Percentiles rank a stretch among this genome's conserved stretches.
phyloP scores from a whole-genome alignment of 2,113 vertebrate species.

The Columbina picui region DNA sequence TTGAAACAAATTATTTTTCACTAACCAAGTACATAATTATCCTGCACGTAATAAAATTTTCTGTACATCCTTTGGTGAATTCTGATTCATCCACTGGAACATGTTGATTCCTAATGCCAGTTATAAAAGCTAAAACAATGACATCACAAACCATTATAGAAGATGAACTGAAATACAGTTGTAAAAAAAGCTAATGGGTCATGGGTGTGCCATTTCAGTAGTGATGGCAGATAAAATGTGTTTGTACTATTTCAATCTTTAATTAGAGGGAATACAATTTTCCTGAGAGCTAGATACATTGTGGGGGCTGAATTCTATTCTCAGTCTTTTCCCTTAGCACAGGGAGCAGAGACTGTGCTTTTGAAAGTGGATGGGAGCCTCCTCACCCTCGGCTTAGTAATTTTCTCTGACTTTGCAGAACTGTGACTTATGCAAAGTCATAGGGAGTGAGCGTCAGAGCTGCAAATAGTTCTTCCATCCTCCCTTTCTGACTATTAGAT shows the following conservation, averaged over 20 bases:
- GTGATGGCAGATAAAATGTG: constrained; percentile 6
- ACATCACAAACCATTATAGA: constrained; percentile 20
- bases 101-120: neutral
- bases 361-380: neutral
- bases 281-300: neutral
- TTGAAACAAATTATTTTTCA: constrained; percentile 22
- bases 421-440: constrained; percentile 41
- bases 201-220: constrained; percentile 24
- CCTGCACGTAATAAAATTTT: neutral
- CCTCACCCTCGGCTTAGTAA: neutral
- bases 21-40: neutral
- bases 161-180: neutral
- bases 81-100: neutral
- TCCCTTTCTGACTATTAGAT: neutral
- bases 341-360: neutral
- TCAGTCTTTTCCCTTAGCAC: neutral
- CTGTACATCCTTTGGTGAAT: constrained; percentile 6
- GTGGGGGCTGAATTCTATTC: constrained; percentile 18
- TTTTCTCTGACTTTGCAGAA: constrained; percentile 58
- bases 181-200: constrained; percentile 13
- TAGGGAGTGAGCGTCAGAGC: neutral
- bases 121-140: constrained; percentile 19
- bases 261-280: neutral
- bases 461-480: neutral
- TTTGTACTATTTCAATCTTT: constrained; percentile 28